Evolutionary conservation across 2,888 invertebrate species (phyloP).

Genomic region (Leucophenga maculata): DNA sequence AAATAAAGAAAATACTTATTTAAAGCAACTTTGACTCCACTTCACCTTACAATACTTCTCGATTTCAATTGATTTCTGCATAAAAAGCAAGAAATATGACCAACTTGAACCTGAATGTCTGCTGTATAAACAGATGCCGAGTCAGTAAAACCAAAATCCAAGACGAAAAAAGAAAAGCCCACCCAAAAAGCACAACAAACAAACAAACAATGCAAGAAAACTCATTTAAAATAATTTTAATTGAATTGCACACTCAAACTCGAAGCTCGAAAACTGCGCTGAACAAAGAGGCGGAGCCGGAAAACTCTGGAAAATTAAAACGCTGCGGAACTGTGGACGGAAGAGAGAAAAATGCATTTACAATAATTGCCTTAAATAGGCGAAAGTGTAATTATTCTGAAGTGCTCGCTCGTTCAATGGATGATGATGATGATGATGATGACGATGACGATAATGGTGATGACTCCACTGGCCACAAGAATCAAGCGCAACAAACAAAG

Average conservation of each 20-base stretch:
- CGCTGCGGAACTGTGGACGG: slow-evolving; percentile 17
- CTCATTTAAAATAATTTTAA: slow-evolving; percentile 28
- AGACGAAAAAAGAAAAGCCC: neutral
- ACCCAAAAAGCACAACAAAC: neutral
- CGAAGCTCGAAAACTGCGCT: neutral
- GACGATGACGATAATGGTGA: neutral
- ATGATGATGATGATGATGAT: slow-evolving; percentile 15
- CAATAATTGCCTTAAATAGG: slow-evolving; percentile 50
- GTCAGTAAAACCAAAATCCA: neutral
- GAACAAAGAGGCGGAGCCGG: neutral
- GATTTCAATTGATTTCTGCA: too few species aligned
- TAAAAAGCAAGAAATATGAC: too few species aligned
- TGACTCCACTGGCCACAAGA: too few species aligned
- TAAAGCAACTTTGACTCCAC: too few species aligned
- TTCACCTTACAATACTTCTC: too few species aligned
- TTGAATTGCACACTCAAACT: slow-evolving; percentile 35
- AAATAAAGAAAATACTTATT: too few species aligned
- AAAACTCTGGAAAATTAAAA: neutral
- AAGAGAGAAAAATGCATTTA: slow-evolving; percentile 41
- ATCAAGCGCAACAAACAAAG: neutral
- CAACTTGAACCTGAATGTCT: too few species aligned
- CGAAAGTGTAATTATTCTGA: slow-evolving; percentile 46
- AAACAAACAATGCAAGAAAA: slow-evolving; percentile 1
- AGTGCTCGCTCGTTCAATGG: slow-evolving; percentile 38
- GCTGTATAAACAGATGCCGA: neutral